phyloP scores from a whole-genome alignment of 2,797 vertebrate genomes.

The Sorex maritimensis region DNA sequence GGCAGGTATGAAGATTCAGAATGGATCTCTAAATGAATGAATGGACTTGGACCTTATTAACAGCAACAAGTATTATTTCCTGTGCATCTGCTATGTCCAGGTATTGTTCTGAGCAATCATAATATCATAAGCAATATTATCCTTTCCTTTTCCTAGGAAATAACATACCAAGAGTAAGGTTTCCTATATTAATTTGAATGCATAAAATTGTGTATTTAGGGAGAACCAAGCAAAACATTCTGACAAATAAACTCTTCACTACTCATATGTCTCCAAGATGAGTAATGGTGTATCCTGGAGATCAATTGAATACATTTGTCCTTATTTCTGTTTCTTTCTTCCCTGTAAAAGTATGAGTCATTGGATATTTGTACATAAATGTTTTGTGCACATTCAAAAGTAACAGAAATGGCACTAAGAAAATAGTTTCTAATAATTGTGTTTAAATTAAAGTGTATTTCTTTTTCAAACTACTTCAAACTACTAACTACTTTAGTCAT shows the following conservation, averaged over 20 bases:
- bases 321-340: neutral
- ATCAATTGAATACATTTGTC: neutral
- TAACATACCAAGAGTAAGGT: conserved; percentile 3
- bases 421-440: neutral
- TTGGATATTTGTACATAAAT: neutral
- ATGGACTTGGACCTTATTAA: neutral
- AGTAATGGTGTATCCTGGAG: neutral
- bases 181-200: conserved; percentile 24
- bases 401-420: neutral
- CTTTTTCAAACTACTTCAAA: neutral
- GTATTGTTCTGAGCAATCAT: neutral
- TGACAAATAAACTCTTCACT: conserved; percentile 50
- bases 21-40: neutral
- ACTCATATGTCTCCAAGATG: neutral
- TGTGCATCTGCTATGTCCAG: neutral
- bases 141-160: conserved; percentile 3
- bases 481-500: neutral
- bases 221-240: conserved; percentile 27
- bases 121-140: neutral
- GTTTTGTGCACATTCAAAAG: neutral
- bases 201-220: conserved; percentile 8
- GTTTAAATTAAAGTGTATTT: conserved; percentile 35
- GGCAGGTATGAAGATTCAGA: conserved; percentile 1
- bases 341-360: neutral
- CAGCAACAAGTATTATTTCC: neutral